Conservation (phyloP, 1,140 invertebrate species). For the Phocides pigmalion region DNA sequence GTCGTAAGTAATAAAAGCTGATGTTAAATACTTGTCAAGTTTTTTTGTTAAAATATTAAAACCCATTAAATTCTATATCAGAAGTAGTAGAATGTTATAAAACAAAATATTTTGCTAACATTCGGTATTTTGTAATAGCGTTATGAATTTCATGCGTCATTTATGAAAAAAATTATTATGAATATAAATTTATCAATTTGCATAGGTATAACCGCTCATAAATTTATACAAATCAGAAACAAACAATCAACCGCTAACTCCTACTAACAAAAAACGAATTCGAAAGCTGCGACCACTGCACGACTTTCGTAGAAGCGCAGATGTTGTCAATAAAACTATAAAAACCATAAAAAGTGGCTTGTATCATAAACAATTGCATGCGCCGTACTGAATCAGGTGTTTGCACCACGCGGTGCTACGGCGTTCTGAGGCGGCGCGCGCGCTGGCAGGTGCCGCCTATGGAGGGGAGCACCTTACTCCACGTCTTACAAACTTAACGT, state of each 20-base stretch:
- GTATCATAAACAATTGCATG: constrained; percentile 48
- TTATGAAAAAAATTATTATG: no score
- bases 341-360: constrained; percentile 48
- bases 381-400: constrained; percentile 62
- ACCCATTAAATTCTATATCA: no score
- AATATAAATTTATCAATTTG: not conserved
- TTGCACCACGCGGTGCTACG: constrained; percentile 54
- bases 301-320: constrained; percentile 45
- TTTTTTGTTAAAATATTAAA: no score
- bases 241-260: not conserved
- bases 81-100: no score
- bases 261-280: constrained; percentile 11
- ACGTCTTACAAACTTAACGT: constrained; percentile 71
- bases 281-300: constrained; percentile 27
- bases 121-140: no score
- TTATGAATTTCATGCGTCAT: no score
- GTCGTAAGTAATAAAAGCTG: no score
- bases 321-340: constrained; percentile 45
- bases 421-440: constrained; percentile 73
- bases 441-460: constrained; percentile 76
- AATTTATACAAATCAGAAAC: constrained; percentile 10
- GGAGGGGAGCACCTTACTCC: constrained; percentile 80
- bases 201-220: constrained; percentile 38
- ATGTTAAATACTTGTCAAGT: no score
- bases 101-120: no score